Evolutionary conservation across 2,888 invertebrate species (phyloP), one percentile per base, ranked within the genome.

Genomic region (Cyaniris semiargus): DNA sequence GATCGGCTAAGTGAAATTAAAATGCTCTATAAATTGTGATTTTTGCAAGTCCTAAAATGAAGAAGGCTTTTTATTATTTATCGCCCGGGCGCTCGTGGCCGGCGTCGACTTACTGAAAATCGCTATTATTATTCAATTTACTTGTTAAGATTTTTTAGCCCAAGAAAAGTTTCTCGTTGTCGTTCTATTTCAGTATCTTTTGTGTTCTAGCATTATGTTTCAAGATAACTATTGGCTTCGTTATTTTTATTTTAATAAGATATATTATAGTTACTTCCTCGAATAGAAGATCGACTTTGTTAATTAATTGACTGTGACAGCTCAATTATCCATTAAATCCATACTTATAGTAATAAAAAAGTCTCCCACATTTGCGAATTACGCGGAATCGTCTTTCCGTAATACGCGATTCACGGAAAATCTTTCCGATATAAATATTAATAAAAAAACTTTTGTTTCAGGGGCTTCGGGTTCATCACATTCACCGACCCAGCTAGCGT

Each of bases 391-490:
- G 53, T 31, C 53, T 53, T 74, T 27, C 0, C 18, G 15, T 48
- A 72, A 21, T 53, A 48, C n/a, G 74, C 44, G 74, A 23, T 74
- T 53, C 74, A 23, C 44, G n/a, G 56, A 58, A 23, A 60, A 15
- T 56, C 56, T 31, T 34, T 76, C 66, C n/a, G 60, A 76, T 60
- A 76, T 60, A 66, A 76, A 66, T 66, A 76, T 66, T 77, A 77
- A 72, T 58, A 77, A 77, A 72, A 72, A 76, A 76, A 75, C 70
- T 82, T 82, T 92, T 91, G 87, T 94, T 94, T 10, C 97, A 99
- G 99, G 96, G 99, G 99, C 90, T 99, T 99, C 94, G 99, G 99
- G 90, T 99, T 99, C 96, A 98, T 99, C 95, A 99, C 99, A 94
- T 99, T 99, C 95, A 97, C 97, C 94, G 99, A 99, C 95, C 97